A percentile compares a stretch with the other conserved stretches of the same genome.
These are phyloP conservation scores for Crambe crambe DNA, from an alignment of 37 sponge, comb jelly and placozoan species.

Conservation along the genomic window DNA sequence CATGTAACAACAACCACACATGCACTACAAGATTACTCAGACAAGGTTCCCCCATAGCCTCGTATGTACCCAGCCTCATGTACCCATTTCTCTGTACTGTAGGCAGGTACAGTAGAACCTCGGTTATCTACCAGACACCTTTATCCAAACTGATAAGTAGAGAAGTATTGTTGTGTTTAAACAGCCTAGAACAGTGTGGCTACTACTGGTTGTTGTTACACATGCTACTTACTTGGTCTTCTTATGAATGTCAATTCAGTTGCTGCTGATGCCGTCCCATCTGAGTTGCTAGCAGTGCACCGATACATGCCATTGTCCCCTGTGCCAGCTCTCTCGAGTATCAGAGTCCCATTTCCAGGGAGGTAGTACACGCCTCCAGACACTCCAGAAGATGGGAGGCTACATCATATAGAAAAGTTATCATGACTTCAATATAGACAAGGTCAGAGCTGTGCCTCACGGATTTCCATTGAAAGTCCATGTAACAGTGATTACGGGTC, in stretches of 20 bases:
- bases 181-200: no score
- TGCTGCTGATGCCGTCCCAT: background rate
- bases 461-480: conserved; percentile 1
- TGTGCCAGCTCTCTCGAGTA: background rate
- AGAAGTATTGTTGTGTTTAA: no score
- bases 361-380: conserved; percentile 5
- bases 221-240: background rate
- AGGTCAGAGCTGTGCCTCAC: background rate
- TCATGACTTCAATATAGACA: no score
- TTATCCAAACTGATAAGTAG: no score
- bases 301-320: background rate
- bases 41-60: no score
- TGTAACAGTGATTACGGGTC: background rate
- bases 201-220: background rate
- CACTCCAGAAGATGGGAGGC: background rate
- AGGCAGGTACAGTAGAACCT: no score
- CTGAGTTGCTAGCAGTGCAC: conserved; percentile 4
- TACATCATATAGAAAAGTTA: background rate
- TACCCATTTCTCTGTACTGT: no score
- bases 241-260: background rate
- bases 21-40: no score
- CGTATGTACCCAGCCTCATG: no score
- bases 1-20: no score
- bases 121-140: no score
- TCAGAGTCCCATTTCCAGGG: conserved; percentile 5